A percentile compares a stretch with the other conserved stretches of the same genome.
phyloP scores from a whole-genome alignment of 1,140 invertebrate genomes.

The Saccostrea echinata region DNA sequence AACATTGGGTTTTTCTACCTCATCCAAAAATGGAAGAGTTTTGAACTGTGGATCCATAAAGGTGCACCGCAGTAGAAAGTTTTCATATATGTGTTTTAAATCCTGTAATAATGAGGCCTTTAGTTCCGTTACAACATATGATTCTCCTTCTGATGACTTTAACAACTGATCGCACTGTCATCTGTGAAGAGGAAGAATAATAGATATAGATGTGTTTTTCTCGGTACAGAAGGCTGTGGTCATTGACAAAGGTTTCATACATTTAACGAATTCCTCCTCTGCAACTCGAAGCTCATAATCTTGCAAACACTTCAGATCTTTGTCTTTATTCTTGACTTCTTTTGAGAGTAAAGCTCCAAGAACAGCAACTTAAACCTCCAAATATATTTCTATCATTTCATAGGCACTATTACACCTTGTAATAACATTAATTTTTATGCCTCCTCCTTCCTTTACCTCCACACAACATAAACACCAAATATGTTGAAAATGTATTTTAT shows the following conservation, averaged over 20 bases:
- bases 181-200: neutral
- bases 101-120: neutral
- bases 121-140: neutral
- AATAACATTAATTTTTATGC: neutral
- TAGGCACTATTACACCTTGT: constrained; percentile 9
- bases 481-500: no score
- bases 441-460: no score
- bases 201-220: neutral
- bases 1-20: neutral
- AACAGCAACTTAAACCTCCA: neutral
- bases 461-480: no score
- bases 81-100: neutral
- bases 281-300: neutral
- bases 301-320: neutral
- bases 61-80: neutral
- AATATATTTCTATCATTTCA: neutral
- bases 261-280: neutral
- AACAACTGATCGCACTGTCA: neutral
- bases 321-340: neutral
- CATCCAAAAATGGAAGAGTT: neutral
- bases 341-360: neutral
- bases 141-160: neutral
- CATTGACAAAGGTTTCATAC: neutral
- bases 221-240: neutral
- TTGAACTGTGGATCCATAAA: neutral